Conservation (phyloP, 2,888 invertebrate species). For the Dasypolia templi region DNA sequence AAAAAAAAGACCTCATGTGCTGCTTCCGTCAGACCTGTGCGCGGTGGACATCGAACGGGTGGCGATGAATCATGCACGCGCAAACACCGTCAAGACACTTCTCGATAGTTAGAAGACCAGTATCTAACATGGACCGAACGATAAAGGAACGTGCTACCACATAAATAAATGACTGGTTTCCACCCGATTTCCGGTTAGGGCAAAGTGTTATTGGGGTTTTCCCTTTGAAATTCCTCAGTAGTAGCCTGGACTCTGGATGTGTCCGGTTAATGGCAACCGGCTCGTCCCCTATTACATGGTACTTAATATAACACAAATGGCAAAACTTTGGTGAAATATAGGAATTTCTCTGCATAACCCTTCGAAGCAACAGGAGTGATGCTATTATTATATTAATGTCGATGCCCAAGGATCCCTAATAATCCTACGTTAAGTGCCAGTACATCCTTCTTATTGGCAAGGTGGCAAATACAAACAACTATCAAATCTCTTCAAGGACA, state of each 20-base stretch:
- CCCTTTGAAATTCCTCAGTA: background rate
- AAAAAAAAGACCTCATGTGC: no score
- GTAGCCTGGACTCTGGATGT: background rate
- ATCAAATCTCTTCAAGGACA: constrained; percentile 52
- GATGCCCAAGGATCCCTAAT: background rate
- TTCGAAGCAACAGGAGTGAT: no score
- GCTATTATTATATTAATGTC: constrained; percentile 1
- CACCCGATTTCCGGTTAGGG: background rate
- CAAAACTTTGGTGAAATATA: background rate
- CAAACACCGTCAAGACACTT: no score
- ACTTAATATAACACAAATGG: background rate
- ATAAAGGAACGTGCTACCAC: no score
- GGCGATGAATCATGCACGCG: no score
- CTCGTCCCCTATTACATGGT: background rate
- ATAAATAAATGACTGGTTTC: no score
- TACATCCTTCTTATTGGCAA: constrained; percentile 13
- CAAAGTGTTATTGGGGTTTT: background rate
- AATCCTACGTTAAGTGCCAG: constrained; percentile 35
- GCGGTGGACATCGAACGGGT: no score
- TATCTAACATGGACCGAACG: no score
- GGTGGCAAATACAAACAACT: constrained; percentile 35
- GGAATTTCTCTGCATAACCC: no score
- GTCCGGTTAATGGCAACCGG: background rate
- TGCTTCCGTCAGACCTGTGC: no score
- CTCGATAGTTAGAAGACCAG: no score